A percentile compares a stretch with the other conserved stretches of the same genome.
phyloP scores from a whole-genome alignment of 1,140 invertebrate genomes.

The Andrena cerasifolii region DNA sequence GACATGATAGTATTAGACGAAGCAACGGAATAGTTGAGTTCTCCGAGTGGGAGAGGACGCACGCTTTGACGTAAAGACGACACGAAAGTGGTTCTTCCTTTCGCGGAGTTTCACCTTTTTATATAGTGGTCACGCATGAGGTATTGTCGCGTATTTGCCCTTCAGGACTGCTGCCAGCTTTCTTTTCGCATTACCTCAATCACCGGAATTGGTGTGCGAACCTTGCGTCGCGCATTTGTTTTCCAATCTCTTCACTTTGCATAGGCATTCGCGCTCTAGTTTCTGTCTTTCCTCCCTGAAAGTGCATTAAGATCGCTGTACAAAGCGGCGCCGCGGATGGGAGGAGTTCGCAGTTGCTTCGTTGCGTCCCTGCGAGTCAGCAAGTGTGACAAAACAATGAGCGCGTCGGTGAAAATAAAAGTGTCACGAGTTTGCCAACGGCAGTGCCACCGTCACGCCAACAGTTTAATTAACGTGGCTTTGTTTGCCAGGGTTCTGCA shows the following conservation, averaged over 20 bases:
- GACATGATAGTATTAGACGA: conserved; percentile 21
- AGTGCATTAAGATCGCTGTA: background rate
- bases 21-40: background rate
- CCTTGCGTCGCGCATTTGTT: rapidly evolving
- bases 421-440: conserved; percentile 66
- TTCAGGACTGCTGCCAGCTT: conserved; percentile 57
- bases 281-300: background rate
- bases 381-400: conserved; percentile 66
- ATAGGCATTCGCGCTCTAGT: background rate
- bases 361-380: conserved; percentile 64
- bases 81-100: conserved; percentile 73
- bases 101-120: conserved; percentile 77
- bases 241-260: background rate
- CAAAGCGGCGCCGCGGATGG: background rate
- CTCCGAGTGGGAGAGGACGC: background rate
- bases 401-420: conserved; percentile 74
- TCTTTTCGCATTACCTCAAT: background rate
- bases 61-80: conserved; percentile 34
- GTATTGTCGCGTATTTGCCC: conserved; percentile 62
- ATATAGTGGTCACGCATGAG: conserved; percentile 75
- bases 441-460: conserved; percentile 46
- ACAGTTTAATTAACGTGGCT: conserved; percentile 47
- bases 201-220: background rate
- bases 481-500: background rate
- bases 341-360: background rate